Evolutionary conservation across 2,113 vertebrate species (phyloP).

Genomic region (Emydocephalus ijimae): DNA sequence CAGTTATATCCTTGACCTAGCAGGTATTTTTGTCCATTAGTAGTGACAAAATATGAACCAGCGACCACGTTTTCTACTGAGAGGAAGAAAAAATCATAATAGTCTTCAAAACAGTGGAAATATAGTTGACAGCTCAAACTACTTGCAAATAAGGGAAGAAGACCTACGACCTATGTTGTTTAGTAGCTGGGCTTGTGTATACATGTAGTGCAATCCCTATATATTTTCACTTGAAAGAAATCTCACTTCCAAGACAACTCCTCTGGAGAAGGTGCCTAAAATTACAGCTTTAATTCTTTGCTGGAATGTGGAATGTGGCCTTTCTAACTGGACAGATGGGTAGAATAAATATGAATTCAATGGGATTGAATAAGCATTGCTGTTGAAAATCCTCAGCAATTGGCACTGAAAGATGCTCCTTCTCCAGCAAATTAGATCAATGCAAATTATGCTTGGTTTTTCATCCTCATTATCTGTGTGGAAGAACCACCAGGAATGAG

Average conservation of each 20-base stretch:
- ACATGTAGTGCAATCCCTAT: background rate
- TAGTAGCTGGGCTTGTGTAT: background rate
- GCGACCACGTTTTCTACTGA: background rate
- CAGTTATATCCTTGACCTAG: background rate
- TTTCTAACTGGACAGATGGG: background rate
- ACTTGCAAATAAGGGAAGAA: background rate
- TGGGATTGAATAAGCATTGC: background rate
- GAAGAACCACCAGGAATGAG: background rate
- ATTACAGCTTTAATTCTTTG: background rate
- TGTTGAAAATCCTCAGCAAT: background rate
- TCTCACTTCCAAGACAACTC: too few relatives aligned
- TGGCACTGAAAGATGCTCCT: background rate
- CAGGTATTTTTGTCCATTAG: background rate
- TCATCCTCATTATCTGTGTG: background rate
- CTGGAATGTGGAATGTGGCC: background rate
- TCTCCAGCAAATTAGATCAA: background rate
- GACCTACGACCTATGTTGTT: background rate
- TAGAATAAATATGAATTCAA: background rate
- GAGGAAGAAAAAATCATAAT: background rate
- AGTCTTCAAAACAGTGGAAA: background rate
- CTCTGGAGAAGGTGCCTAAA: background rate
- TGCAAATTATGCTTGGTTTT: conserved; percentile 1
- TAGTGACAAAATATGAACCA: background rate
- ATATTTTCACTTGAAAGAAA: background rate
- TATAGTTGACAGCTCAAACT: background rate